A percentile compares a stretch with the other conserved stretches of the same genome.
Conservation (phyloP, 1,140 invertebrate species). For the Pogonomyrmex californicus region DNA sequence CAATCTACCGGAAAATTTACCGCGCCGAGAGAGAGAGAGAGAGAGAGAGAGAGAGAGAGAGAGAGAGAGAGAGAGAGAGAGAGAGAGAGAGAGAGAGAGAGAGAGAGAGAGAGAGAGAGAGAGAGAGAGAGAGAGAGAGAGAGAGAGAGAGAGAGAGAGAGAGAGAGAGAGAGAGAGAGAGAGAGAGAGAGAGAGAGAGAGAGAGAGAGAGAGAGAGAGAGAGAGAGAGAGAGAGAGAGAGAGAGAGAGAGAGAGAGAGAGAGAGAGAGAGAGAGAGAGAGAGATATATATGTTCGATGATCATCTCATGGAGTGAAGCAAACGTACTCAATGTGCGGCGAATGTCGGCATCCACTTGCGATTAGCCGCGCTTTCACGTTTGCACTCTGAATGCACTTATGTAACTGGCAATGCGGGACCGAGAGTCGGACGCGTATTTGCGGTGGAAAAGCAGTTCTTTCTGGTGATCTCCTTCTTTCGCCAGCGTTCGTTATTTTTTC, state of each 20-base stretch:
- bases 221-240: too few relatives aligned
- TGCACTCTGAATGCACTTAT: constrained; percentile 30
- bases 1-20: constrained; percentile 26
- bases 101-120: too few relatives aligned
- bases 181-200: too few relatives aligned
- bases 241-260: too few relatives aligned
- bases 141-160: too few relatives aligned
- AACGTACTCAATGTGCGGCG: constrained; percentile 5
- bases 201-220: too few relatives aligned
- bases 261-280: too few relatives aligned
- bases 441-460: constrained; percentile 19
- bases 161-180: too few relatives aligned
- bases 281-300: constrained; percentile 21
- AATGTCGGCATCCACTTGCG: constrained; percentile 18
- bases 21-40: constrained; percentile 27
- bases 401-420: constrained; percentile 1
- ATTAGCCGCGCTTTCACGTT: constrained; percentile 42
- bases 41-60: too few relatives aligned
- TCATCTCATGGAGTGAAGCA: constrained; percentile 22
- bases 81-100: too few relatives aligned
- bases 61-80: too few relatives aligned
- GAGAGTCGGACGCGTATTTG: constrained; percentile 42
- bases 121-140: too few relatives aligned
- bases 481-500: constrained; percentile 39
- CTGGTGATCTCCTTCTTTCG: background rate